Base-by-base conservation (phyloP, 2,888 invertebrate species). In the Norana najaformis region DNA sequence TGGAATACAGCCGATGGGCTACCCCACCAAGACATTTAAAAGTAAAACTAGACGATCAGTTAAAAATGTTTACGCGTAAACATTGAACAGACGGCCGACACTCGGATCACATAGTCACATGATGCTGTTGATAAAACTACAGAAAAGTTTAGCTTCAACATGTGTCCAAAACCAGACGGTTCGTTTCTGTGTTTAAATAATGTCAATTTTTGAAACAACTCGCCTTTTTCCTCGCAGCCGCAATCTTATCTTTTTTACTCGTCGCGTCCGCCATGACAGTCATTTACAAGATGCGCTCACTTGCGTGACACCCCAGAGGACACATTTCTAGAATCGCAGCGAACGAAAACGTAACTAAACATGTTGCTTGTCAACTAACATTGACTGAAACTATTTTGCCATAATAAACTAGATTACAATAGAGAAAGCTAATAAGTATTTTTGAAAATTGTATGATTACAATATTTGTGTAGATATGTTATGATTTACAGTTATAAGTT, bases 201-300 rank as follows among this genome's bases (percentile, higher is more conserved):
- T n/a, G 69, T 69, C 30, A n/a, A 69, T 69, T 69, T 69, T 69
- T n/a, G 88, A 34, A 69, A 69, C 18, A 34, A 89, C 34, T 90
- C 89, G 91, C 92, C 91, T 91, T 92, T 90, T 92, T 92, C 89
- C 91, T 91, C 35, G 92, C 92, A 41, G 92, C 92, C 39, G 91
- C 92, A 18, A 92, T 88, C 90, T 92, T 92, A 41, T 92, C 91
- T 90, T 91, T 92, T 89, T 91, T 91, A 69, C 89, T 91, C 41
- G 92, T 88, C 37, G 69, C 88, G 91, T 92, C 92, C 53, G 92
- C 92, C 92, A 92, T 92, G 89, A 83, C 36, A 89, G 53, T 36
- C 36, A 53, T 89, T 69, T 69, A 41, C 39, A 38, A 88, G 47
- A 34, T 88, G 34, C 47, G 39, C 47, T 88, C 38, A 88, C 30